phyloP scores from a whole-genome alignment of 2,797 vertebrate genomes.

The Jordanella pulchra region DNA sequence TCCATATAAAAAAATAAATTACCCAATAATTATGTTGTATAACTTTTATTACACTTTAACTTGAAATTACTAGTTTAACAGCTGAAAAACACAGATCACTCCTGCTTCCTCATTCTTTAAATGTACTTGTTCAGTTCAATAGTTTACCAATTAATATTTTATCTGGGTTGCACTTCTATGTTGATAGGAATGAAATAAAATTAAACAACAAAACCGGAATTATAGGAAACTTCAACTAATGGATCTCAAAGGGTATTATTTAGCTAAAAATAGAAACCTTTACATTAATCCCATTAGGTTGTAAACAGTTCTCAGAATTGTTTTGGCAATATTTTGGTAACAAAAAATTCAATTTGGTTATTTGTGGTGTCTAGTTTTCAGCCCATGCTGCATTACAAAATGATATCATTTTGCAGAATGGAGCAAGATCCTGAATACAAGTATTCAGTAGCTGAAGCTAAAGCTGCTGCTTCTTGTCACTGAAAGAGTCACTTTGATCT shows the following conservation, averaged over 20 bases:
- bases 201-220: neutral
- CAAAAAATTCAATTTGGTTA: neutral
- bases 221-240: neutral
- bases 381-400: too few species aligned
- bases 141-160: neutral
- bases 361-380: neutral
- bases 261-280: neutral
- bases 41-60: too few species aligned
- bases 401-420: too few species aligned
- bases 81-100: neutral
- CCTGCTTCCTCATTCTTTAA: neutral
- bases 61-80: neutral
- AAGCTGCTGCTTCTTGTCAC: too few species aligned
- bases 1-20: neutral
- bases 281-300: neutral
- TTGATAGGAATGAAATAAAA: neutral
- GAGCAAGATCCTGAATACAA: neutral
- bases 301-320: neutral
- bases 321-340: neutral
- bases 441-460: too few species aligned
- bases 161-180: neutral
- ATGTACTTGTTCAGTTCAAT: neutral
- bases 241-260: neutral
- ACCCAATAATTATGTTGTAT: too few species aligned
- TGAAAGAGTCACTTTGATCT: too few species aligned